Conservation (phyloP, 2,888 invertebrate species). For the Lymantria dispar region DNA sequence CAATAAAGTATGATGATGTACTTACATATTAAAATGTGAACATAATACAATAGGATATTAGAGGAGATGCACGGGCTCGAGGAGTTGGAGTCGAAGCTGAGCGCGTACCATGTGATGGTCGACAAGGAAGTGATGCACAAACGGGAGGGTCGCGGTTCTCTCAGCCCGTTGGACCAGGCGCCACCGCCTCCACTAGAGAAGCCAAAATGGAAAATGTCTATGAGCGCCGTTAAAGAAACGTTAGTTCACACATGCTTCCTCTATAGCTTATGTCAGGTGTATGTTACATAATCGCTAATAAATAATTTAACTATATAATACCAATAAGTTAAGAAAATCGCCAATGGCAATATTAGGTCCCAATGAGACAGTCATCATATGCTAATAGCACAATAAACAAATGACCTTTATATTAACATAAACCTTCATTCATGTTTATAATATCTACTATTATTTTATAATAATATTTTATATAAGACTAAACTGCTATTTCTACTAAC, state of each 20-base stretch:
- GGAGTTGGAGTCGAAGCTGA: slow-evolving; percentile 89
- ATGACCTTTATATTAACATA: no score
- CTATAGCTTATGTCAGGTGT: background rate
- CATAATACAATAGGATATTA: slow-evolving; percentile 71
- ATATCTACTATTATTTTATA: background rate
- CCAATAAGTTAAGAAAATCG: slow-evolving; percentile 5
- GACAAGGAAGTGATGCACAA: slow-evolving; percentile 84
- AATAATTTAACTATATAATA: no score
- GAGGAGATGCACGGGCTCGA: slow-evolving; percentile 88
- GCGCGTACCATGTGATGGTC: slow-evolving; percentile 89
- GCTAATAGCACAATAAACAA: no score
- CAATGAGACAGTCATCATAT: slow-evolving; percentile 2
- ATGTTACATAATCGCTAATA: background rate
- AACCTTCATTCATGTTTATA: no score
- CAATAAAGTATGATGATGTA: background rate
- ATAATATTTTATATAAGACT: no score
- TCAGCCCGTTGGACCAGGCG: slow-evolving; percentile 73
- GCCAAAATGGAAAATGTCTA: slow-evolving; percentile 88
- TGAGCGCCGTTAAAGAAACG: slow-evolving; percentile 82
- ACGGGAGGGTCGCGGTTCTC: slow-evolving; percentile 69
- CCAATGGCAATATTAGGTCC: slow-evolving; percentile 16
- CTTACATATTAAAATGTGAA: background rate
- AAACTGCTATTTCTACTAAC: background rate
- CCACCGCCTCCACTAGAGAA: slow-evolving; percentile 77
- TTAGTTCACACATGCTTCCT: slow-evolving; percentile 41